A percentile compares a stretch with the other conserved stretches of the same genome.
phyloP scores from a whole-genome alignment of 30 jellyfish, hydroid and myxozoan genomes.

The Aurelia sp. region DNA sequence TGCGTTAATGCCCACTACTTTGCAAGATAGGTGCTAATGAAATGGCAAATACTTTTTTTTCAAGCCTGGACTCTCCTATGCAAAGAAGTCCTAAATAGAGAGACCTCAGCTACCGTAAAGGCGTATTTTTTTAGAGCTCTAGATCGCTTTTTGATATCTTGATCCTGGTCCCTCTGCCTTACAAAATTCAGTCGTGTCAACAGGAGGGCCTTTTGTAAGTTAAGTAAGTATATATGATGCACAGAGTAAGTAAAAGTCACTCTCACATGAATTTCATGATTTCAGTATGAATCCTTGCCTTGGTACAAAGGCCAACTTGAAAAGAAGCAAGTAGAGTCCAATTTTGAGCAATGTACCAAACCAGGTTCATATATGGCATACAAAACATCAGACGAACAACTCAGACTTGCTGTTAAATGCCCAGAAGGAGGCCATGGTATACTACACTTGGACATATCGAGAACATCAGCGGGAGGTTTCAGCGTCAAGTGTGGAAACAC shows the following conservation, averaged over 20 bases:
- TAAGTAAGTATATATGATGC: too few species aligned
- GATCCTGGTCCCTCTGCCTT: too few species aligned
- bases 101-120: too few species aligned
- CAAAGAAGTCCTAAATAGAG: too few species aligned
- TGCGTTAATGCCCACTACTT: too few species aligned
- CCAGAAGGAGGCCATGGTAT: slow-evolving; percentile 71
- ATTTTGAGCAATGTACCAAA: slow-evolving; percentile 39
- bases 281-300: slow-evolving; percentile 56
- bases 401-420: slow-evolving; percentile 70
- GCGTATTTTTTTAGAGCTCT: too few species aligned
- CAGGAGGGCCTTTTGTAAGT: too few species aligned
- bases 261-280: background rate
- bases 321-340: slow-evolving; percentile 55
- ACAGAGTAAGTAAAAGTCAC: background rate
- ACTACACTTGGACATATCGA: slow-evolving; percentile 54
- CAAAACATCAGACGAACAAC: slow-evolving; percentile 37
- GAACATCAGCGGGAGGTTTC: slow-evolving; percentile 69
- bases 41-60: too few species aligned
- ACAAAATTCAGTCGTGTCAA: too few species aligned
- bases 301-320: slow-evolving; percentile 80
- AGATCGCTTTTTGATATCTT: too few species aligned
- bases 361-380: slow-evolving; percentile 76
- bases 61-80: too few species aligned
- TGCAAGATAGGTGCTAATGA: too few species aligned
- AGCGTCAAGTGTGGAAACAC: slow-evolving; percentile 74